phyloP scores from a whole-genome alignment of 2,888 invertebrate genomes.

The Magallana nippona region DNA sequence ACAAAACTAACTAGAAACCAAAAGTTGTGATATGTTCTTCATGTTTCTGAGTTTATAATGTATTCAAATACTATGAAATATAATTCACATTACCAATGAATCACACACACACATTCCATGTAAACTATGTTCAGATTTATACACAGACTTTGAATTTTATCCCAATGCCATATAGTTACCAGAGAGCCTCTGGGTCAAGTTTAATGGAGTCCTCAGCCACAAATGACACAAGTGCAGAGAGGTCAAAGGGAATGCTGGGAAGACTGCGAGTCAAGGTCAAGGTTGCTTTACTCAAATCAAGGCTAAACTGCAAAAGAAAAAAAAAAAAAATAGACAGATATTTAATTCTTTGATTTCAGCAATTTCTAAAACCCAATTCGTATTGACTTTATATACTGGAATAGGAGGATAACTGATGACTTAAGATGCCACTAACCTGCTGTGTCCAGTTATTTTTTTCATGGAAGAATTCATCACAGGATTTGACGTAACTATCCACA shows the following conservation, averaged over 20 bases:
- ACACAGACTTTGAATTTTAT: too few relatives aligned
- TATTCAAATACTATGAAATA: too few relatives aligned
- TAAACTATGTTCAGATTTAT: too few relatives aligned
- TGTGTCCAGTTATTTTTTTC: not conserved
- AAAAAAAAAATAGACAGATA: not conserved
- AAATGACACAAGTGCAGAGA: not conserved
- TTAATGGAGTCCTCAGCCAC: not conserved
- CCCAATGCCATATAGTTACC: not conserved
- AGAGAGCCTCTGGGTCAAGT: not conserved
- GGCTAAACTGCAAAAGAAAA: not conserved
- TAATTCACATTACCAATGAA: too few relatives aligned
- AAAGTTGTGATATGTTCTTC: too few relatives aligned
- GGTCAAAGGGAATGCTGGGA: conserved; percentile 30
- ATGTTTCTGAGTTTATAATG: too few relatives aligned
- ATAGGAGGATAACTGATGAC: not conserved
- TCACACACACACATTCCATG: too few relatives aligned
- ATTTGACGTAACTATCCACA: not conserved
- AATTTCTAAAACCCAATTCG: not conserved
- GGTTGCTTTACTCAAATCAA: not conserved
- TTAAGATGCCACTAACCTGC: not conserved
- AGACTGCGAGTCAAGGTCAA: conserved; percentile 18
- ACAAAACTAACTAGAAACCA: too few relatives aligned
- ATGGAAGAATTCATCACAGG: conserved; percentile 7
- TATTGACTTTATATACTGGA: not conserved
- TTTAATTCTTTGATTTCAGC: not conserved